phyloP scores from a whole-genome alignment of 2,113 vertebrate species.

The Lathamus discolor region DNA sequence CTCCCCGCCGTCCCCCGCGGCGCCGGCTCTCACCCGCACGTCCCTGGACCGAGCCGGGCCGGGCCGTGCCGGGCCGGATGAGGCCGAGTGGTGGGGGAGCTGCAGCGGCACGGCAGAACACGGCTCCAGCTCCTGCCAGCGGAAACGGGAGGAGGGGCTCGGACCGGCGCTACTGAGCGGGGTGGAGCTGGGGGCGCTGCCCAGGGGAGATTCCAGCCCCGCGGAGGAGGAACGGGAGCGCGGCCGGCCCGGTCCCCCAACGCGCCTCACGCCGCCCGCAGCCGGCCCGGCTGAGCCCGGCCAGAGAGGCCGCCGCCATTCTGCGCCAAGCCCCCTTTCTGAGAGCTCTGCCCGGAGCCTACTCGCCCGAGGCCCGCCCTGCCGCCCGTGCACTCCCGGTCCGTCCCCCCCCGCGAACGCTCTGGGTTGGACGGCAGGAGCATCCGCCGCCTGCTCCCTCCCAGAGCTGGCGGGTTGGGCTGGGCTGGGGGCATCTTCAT shows the following conservation, averaged over 20 bases:
- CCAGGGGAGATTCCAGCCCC: background rate
- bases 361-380: too few relatives aligned
- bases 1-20: background rate
- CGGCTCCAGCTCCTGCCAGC: slow-evolving; percentile 53
- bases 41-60: background rate
- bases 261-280: too few relatives aligned
- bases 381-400: background rate
- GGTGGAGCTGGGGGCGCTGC: slow-evolving; percentile 51
- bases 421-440: background rate
- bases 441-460: background rate
- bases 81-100: background rate
- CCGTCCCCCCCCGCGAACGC: too few relatives aligned
- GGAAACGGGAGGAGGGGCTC: slow-evolving; percentile 73
- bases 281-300: too few relatives aligned
- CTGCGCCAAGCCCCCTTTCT: background rate
- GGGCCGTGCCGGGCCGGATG: background rate
- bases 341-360: background rate
- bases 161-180: slow-evolving; percentile 1
- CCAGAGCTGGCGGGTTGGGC: background rate
- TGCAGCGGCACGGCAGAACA: background rate
- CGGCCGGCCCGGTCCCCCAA: accelerated
- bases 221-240: background rate
- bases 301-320: too few relatives aligned
- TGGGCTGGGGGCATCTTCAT: too few relatives aligned
- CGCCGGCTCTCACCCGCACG: background rate